These are phyloP conservation scores for Andricus grossulariae DNA, from an alignment of 1,140 invertebrate species.

Conservation along the genomic window DNA sequence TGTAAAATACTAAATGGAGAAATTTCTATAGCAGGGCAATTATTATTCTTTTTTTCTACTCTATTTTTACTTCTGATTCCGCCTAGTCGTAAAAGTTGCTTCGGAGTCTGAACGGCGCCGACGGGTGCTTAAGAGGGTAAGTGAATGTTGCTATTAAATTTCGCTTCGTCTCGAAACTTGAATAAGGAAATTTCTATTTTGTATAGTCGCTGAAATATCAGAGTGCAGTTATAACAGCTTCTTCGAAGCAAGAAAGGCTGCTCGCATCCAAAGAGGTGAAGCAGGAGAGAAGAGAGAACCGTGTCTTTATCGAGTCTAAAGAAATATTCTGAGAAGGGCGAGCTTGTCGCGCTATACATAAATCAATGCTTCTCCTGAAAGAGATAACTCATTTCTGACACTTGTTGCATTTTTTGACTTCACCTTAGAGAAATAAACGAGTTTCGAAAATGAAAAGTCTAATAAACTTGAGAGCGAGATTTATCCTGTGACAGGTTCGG, in stretches of 20 bases:
- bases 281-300: no score
- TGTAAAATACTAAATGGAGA: background rate
- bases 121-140: slow-evolving; percentile 20
- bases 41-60: background rate
- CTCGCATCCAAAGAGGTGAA: no score
- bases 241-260: background rate
- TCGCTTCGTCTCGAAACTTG: slow-evolving; percentile 19
- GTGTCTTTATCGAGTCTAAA: no score
- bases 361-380: no score
- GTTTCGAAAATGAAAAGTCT: background rate
- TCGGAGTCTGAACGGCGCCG: slow-evolving; percentile 9
- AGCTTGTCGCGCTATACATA: no score
- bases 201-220: slow-evolving; percentile 11
- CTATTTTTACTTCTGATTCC: slow-evolving; percentile 7
- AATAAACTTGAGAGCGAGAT: background rate
- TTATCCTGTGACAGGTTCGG: background rate
- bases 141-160: slow-evolving; percentile 30
- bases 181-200: slow-evolving; percentile 31
- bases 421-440: no score
- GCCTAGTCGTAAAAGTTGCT: slow-evolving; percentile 20
- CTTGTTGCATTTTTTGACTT: no score
- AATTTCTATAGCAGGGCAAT: slow-evolving; percentile 2
- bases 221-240: background rate
- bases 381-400: no score
- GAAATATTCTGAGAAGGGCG: no score